Conservation (phyloP, 2,797 vertebrate genomes). For the Sparidentex hasta region DNA sequence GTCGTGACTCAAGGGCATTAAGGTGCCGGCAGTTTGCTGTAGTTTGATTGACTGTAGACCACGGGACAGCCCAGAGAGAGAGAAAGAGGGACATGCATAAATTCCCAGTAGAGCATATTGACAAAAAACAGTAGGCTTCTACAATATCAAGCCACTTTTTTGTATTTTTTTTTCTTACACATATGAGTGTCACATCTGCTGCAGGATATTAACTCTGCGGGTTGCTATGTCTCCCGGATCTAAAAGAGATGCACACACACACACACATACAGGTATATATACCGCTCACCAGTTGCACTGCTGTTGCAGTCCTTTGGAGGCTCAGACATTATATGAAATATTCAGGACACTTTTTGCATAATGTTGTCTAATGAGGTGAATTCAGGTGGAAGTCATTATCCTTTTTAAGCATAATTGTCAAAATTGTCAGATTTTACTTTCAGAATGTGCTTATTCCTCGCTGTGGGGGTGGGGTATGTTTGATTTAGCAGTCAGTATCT, state of each 20-base stretch:
- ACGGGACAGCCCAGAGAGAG: constrained; percentile 40
- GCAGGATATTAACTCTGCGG: constrained; percentile 27
- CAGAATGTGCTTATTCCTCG: constrained; percentile 25
- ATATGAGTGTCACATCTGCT: constrained; percentile 34
- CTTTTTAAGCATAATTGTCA: constrained; percentile 48
- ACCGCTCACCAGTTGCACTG: constrained; percentile 1
- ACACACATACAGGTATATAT: not conserved
- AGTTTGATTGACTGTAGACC: constrained; percentile 64
- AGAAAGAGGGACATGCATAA: constrained; percentile 32
- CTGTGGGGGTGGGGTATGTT: constrained; percentile 10
- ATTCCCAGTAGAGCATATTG: constrained; percentile 42
- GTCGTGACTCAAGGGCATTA: constrained; percentile 70
- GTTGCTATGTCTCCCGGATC: constrained; percentile 32
- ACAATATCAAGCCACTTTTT: constrained; percentile 26
- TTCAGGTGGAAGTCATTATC: constrained; percentile 41
- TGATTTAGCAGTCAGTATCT: constrained; percentile 38
- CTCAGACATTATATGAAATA: constrained; percentile 21
- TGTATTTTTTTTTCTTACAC: constrained; percentile 32
- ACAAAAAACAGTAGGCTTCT: constrained; percentile 46
- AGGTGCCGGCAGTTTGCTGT: constrained; percentile 52
- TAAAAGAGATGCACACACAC: not conserved
- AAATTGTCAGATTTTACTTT: constrained; percentile 36
- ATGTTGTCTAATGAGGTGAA: constrained; percentile 29
- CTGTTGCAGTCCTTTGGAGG: not conserved
- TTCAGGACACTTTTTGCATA: constrained; percentile 15